Base-by-base conservation (phyloP, 2,888 invertebrate species). In the Clanis bilineata region DNA sequence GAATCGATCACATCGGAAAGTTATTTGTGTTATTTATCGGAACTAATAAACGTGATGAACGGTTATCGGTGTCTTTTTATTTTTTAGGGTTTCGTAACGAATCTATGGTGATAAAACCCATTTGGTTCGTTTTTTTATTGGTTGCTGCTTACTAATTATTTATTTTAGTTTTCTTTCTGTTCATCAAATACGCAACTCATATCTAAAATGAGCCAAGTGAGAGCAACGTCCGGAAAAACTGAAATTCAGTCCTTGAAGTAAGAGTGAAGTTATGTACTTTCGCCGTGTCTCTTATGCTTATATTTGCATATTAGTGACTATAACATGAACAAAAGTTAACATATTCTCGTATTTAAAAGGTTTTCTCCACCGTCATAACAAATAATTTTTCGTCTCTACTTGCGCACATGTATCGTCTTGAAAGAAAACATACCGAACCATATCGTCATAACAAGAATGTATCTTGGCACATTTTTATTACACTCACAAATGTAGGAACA, bases 11-110 rank as follows among this genome's bases (percentile, higher is more conserved):
- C 83, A 85, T 85, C 80, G 82, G 80, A 85, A 87, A 84, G 85
- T 85, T 86, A 85, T 83, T 85, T 80, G 72, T 82, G 79, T 88
- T 85, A 90, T 90, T 91, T 90, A 91, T 90, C 79, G 83, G 77
- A 79, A 88, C 90, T 83, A 90, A 91, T 91, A 90, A 88, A 89
- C 79, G 78, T 90, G 92, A 92, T 88, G 79, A 82, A 91, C 88
- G 89, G 84, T 87, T 88, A 90, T 88, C 81, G 84, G 79, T 63
- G 74, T 70, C 76, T 75, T 82, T 85, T 85, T 82, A 78, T 81
- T 77, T 83, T 82, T 85, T 80, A 68, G 69, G 66, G 72, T 62
- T 67, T 61, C 64, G 71, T 67, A 64, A 68, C 62, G 60, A 64
- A 44, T 64, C 43, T 22, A 36, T 32, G 9, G 38, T 12, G 3